These are phyloP conservation scores for Euura saliciscinereae DNA, from an alignment of 1,140 invertebrate species.

Conservation along the genomic window DNA sequence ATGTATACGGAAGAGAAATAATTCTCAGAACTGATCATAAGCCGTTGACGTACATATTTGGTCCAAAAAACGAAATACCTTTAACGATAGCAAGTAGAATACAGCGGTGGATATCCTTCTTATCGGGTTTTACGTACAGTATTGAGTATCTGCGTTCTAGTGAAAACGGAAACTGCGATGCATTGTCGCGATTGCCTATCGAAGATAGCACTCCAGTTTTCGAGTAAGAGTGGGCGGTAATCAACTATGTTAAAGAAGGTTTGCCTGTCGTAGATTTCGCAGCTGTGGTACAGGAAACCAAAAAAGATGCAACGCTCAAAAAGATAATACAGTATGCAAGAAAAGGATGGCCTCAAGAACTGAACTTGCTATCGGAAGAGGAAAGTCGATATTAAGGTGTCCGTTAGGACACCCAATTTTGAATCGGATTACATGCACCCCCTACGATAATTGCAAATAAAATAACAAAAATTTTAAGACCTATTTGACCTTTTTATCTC, in stretches of 20 bases:
- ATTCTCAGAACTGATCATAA: conserved; percentile 21
- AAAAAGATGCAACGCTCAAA: neutral
- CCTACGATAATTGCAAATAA: too few relatives aligned
- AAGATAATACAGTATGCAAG: conserved; percentile 10
- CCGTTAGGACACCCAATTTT: too few relatives aligned
- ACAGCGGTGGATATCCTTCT: conserved; percentile 18
- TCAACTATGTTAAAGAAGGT: conserved; percentile 17
- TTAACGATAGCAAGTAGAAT: conserved; percentile 13
- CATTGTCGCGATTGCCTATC: conserved; percentile 23
- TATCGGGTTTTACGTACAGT: conserved; percentile 18
- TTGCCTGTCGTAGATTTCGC: conserved; percentile 1
- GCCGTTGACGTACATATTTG: conserved; percentile 7
- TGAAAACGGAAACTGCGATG: conserved; percentile 20
- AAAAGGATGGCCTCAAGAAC: neutral
- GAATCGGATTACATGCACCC: too few relatives aligned
- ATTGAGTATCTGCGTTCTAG: conserved; percentile 13
- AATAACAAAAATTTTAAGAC: too few relatives aligned
- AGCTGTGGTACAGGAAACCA: conserved; percentile 12
- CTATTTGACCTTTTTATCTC: too few relatives aligned
- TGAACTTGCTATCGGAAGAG: neutral
- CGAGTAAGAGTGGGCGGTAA: neutral
- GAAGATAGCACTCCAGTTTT: conserved; percentile 8
- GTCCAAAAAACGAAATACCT: conserved; percentile 14
- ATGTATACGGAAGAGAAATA: conserved; percentile 13
- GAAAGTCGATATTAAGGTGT: conserved; percentile 9